Percentiles rank a stretch among this genome's conserved stretches.
phyloP scores from a whole-genome alignment of 2,797 vertebrate species.

The Peromyscus attwateri region DNA sequence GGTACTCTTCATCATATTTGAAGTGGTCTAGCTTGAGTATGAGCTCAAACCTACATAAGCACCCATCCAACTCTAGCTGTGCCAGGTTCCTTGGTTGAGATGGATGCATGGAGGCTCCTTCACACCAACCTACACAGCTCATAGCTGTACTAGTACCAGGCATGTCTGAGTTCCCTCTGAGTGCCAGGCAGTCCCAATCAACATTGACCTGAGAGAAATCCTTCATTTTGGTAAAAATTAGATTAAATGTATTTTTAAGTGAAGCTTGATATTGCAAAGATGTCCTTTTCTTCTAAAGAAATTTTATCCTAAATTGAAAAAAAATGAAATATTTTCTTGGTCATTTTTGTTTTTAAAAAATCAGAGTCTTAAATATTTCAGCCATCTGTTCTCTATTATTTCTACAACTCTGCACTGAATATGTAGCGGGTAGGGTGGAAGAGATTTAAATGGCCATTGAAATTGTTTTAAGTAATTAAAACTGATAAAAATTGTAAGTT shows the following conservation, averaged over 20 bases:
- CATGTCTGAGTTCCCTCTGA: constrained; percentile 31
- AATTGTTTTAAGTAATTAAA: constrained; percentile 84
- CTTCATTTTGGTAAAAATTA: constrained; percentile 74
- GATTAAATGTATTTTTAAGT: constrained; percentile 42
- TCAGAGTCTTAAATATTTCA: constrained; percentile 78
- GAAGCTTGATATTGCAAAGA: constrained; percentile 40
- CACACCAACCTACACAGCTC: background rate
- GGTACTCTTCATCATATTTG: background rate
- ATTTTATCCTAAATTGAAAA: constrained; percentile 68
- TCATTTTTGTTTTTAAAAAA: constrained; percentile 66
- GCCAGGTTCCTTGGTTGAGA: background rate
- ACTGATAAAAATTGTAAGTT: constrained; percentile 76
- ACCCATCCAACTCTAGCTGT: background rate
- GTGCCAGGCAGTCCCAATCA: constrained; percentile 65
- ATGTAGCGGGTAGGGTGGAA: constrained; percentile 57
- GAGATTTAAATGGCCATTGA: constrained; percentile 71
- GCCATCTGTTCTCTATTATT: constrained; percentile 84
- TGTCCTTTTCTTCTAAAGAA: constrained; percentile 67
- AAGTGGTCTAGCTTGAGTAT: background rate
- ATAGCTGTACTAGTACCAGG: background rate
- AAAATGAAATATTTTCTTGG: constrained; percentile 79
- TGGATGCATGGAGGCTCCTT: background rate
- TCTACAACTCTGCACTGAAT: constrained; percentile 76
- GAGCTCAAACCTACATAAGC: background rate
- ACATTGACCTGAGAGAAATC: constrained; percentile 54